Conservation (phyloP, 2,797 vertebrate species). For the Martes flavigula region DNA sequence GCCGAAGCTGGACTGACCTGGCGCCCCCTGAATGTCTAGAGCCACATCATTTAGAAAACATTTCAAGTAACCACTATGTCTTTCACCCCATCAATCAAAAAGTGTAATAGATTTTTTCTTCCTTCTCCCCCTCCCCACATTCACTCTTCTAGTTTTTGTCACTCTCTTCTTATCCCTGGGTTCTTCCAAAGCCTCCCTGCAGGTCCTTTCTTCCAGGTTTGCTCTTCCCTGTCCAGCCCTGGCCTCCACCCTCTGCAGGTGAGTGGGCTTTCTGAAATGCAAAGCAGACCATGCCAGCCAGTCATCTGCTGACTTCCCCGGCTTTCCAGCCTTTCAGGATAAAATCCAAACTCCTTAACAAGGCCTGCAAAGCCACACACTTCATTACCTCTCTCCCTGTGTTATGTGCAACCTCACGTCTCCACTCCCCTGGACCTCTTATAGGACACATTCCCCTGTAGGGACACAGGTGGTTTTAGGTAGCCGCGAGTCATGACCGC, state of each 20-base stretch:
- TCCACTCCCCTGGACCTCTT: fast-evolving
- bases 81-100: background rate
- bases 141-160: background rate
- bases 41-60: background rate
- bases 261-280: background rate
- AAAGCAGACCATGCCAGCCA: background rate
- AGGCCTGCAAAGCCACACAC: background rate
- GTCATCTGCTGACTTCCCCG: background rate
- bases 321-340: background rate
- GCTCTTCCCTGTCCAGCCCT: background rate
- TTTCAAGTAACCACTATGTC: fast-evolving
- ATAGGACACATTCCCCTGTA: no score
- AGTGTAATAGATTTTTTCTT: no score
- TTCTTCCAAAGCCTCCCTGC: background rate
- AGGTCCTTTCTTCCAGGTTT: background rate
- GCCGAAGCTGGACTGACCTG: background rate
- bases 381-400: background rate
- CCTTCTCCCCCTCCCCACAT: background rate
- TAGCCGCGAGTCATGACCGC: background rate
- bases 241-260: no score
- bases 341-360: background rate
- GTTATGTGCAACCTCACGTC: no score
- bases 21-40: background rate
- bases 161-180: background rate
- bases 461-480: background rate